phyloP scores from a whole-genome alignment of 2,113 vertebrate species.

The Malaclemys terrapin region DNA sequence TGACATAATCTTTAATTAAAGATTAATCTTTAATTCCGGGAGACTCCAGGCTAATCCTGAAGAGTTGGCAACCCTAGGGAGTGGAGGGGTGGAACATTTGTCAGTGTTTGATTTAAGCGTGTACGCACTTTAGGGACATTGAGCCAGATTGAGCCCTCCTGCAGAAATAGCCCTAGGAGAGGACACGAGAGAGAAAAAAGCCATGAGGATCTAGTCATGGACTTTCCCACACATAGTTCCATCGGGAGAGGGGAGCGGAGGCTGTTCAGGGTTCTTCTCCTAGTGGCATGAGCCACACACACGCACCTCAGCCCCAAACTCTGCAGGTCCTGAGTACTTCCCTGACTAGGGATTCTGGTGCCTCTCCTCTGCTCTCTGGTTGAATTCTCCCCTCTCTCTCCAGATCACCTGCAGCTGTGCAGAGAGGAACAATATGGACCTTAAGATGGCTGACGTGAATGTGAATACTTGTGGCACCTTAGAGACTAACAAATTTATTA shows the following conservation, averaged over 20 bases:
- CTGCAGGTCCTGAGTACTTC: not conserved
- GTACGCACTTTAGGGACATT: not conserved
- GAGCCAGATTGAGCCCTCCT: not conserved
- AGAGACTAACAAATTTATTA: too few species aligned
- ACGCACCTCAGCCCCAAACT: not conserved
- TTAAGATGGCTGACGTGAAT: not conserved
- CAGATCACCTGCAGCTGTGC: not conserved
- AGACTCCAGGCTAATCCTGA: too few species aligned
- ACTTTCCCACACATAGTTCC: not conserved
- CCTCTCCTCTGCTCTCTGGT: not conserved
- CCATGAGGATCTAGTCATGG: not conserved
- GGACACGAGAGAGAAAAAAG: not conserved
- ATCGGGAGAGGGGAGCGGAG: not conserved
- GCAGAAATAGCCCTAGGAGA: not conserved
- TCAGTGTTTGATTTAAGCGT: not conserved
- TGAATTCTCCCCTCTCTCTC: not conserved
- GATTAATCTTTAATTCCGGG: too few species aligned
- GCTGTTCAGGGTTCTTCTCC: not conserved
- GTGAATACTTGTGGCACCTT: too few species aligned
- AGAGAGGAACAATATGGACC: not conserved
- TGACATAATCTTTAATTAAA: too few species aligned
- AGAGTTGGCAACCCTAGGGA: not conserved
- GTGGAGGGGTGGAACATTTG: not conserved
- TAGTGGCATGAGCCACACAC: not conserved
- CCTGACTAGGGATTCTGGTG: not conserved